Conservation (phyloP, 1,140 invertebrate genomes). For the Scaptomyza montana region DNA sequence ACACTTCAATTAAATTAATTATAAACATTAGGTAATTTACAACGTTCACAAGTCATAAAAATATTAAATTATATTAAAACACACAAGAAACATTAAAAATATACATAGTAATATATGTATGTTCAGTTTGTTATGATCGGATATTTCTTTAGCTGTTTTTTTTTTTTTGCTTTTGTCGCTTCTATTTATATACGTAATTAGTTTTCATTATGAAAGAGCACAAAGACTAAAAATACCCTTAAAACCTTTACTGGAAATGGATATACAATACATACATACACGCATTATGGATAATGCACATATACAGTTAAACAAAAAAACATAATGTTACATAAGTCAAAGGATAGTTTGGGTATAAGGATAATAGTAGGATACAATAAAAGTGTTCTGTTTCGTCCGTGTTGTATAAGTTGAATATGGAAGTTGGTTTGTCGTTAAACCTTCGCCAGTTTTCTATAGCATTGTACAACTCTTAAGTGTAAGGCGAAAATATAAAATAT, state of each 20-base stretch:
- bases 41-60: background rate
- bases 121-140: conserved; percentile 9
- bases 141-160: conserved; percentile 25
- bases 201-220: conserved; percentile 56
- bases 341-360: background rate
- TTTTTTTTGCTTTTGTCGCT: background rate
- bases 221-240: conserved; percentile 70
- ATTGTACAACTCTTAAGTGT: conserved; percentile 51
- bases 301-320: conserved; percentile 26
- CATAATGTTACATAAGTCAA: conserved; percentile 46
- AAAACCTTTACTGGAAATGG: conserved; percentile 69
- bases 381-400: conserved; percentile 11
- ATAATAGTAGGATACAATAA: background rate
- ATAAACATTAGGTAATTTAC: conserved; percentile 19
- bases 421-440: conserved; percentile 16
- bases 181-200: background rate
- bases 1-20: conserved; percentile 9
- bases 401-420: background rate
- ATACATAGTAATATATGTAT: too few species aligned
- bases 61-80: conserved; percentile 3
- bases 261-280: conserved; percentile 36
- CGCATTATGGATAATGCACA: conserved; percentile 18
- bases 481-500: background rate
- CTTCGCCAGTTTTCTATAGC: conserved; percentile 29
- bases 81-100: background rate